Evolutionary conservation across 1,140 invertebrate genomes (phyloP), one percentile per base, ranked within the genome.

Genomic region (Aphidius ervi): DNA sequence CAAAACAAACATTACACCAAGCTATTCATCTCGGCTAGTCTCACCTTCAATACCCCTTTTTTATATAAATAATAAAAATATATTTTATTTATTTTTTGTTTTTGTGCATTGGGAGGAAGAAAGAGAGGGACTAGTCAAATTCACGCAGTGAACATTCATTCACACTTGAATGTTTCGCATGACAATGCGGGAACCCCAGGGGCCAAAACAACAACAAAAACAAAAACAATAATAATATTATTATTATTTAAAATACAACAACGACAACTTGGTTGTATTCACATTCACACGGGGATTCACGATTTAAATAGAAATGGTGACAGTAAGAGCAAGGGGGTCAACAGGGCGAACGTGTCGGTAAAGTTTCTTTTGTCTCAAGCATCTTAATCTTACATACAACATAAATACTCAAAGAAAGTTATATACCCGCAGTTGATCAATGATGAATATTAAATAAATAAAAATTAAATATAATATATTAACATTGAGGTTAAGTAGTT

Each of bases 1-100:
- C 74, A 77, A 78, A 78, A 78, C 74, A 78, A 78, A 78, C 75
- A 78, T 76, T 68, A 73, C 71, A 74, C 68, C 63, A 63, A 65
- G 57, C 57, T 20, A 56, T 37, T 47, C 55, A 40, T 23, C 41
- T 61, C 52, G 41, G 61, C 59, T 56, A 46, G 59, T 56, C 42
- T 62, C 55, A 31, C 23, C 16, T 37, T 46, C 42, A 49, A 52
- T 39, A 7, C 39, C 45, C 37, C 4, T 20, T 56, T 16, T 8
- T 43, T 16, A 9, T 31, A 31, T 9, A n/a, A 46, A 46, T 16
- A 16, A 16, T 16, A 16, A 16, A 16, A 16, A 16, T 16, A 16
- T 16, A 16, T 16, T 16, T 16, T 16, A 9, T n/a, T n/a, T n/a
- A 46, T 46, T 2, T n/a, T n/a, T 46, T 46, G 1, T n/a, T n/a